Evolutionary conservation across 2,797 vertebrate genomes (phyloP), one percentile per base, ranked within the genome.

Genomic region (Kryptolebias ocellatus): DNA sequence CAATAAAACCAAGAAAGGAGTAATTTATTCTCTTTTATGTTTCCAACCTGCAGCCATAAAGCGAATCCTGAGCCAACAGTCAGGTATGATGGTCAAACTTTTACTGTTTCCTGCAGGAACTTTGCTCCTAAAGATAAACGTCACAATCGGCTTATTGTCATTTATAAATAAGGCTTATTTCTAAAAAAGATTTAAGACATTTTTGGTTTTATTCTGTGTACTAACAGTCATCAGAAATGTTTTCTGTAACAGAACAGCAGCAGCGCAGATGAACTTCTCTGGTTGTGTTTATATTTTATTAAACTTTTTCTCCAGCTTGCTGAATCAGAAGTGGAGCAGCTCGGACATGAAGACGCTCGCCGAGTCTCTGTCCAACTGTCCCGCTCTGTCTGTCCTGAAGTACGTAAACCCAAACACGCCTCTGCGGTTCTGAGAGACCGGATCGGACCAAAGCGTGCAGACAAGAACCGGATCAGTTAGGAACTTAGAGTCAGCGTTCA

Each of bases 331-430:
- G 12, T 91, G 96, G 77, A 81, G 45, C 1, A 53, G 79, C 12
- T 17, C 64, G 0, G 70, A 93, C 0, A 84, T 85, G 17, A 6
- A 84, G 64, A 67, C 16, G 10, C 69, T 96, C 1, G 68, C 86
- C 52, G 57, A 64, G 27, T 81, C 95, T 54, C 80, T 97, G 71
- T 69, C 9, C 45, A 59, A 66, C 54, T 89, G 88, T 31, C 77
- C 89, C 2, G 46, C 3, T 8, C 72, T 96, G 53, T 93, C 93
- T 0, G 84, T 92, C 72, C 78, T 97, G 39, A 90, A 96, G 96
- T 97, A 85, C 94, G 96, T 95, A 37, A 53, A 11, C 4, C 1
- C 7, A 20, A 55, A 59, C 15, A 54, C 24, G 9, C 4, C 2
- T 27, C 4, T 39, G 61, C 7, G 49, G 15, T 34, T 50, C 2